These are phyloP conservation scores for Cardinalis cardinalis DNA, from an alignment of 2,113 vertebrate genomes.

Conservation along the genomic window DNA sequence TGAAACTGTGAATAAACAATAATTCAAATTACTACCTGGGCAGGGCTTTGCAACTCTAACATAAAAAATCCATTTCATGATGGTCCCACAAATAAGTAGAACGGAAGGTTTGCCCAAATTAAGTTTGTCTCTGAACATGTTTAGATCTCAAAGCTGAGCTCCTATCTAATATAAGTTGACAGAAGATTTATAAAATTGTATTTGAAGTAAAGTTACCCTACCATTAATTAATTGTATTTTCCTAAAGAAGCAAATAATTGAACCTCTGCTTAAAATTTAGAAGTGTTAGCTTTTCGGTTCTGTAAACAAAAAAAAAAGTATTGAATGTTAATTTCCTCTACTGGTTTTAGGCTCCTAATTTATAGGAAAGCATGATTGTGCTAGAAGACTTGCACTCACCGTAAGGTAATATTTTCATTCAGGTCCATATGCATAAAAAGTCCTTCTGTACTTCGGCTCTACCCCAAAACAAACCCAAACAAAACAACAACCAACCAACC, in stretches of 20 bases:
- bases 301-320: not conserved
- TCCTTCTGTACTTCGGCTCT: not conserved
- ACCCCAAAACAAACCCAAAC: not conserved
- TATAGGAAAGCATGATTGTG: not conserved
- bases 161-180: not conserved
- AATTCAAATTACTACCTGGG: not conserved
- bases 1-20: not conserved
- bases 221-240: constrained; percentile 39
- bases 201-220: not conserved
- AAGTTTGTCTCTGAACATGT: not conserved
- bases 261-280: not conserved
- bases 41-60: not conserved
- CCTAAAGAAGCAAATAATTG: constrained; percentile 25
- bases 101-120: not conserved
- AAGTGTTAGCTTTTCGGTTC: not conserved
- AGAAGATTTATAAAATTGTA: not conserved
- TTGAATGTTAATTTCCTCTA: constrained; percentile 4
- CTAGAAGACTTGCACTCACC: not conserved
- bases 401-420: not conserved
- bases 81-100: not conserved
- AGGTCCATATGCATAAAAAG: not conserved
- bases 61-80: not conserved
- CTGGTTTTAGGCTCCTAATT: not conserved
- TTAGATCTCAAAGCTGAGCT: not conserved
- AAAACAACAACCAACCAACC: not conserved